A percentile compares a stretch with the other conserved stretches of the same genome.
Evolutionary conservation across 2,888 invertebrate species (phyloP).

Genomic region (Patella caerulea): DNA sequence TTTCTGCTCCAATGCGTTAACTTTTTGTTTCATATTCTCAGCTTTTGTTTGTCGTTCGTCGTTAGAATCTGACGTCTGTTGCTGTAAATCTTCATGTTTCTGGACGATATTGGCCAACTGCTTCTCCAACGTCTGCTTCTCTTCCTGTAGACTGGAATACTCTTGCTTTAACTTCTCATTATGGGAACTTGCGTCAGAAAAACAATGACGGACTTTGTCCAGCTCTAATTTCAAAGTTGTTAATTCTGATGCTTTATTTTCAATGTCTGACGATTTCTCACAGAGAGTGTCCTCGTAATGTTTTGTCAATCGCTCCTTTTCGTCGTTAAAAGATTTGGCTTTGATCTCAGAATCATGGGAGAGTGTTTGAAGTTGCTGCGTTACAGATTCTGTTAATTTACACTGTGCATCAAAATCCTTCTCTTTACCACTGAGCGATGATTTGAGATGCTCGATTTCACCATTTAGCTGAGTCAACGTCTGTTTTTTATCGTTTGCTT

Average conservation of each 20-base stretch:
- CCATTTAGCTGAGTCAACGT: not conserved
- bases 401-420: constrained; percentile 11
- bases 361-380: constrained; percentile 27
- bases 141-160: constrained; percentile 21
- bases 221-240: constrained; percentile 31
- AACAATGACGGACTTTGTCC: constrained; percentile 34
- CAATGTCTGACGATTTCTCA: constrained; percentile 41
- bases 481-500: not conserved
- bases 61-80: constrained; percentile 4
- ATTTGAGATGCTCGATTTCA: constrained; percentile 16
- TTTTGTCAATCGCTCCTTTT: constrained; percentile 38
- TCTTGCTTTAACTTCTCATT: constrained; percentile 23
- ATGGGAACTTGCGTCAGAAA: constrained; percentile 26
- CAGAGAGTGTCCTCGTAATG: constrained; percentile 32
- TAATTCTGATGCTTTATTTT: constrained; percentile 35
- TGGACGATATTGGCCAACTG: constrained; percentile 25
- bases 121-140: constrained; percentile 26
- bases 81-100: constrained; percentile 17
- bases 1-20: constrained; percentile 29
- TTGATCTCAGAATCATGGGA: constrained; percentile 10
- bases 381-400: constrained; percentile 21
- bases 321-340: constrained; percentile 13
- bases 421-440: constrained; percentile 17
- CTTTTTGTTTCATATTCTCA: constrained; percentile 28
- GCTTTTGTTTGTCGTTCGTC: constrained; percentile 16